These are phyloP conservation scores for Eleginops maclovinus DNA, from an alignment of 2,113 vertebrate species.

Conservation along the genomic window DNA sequence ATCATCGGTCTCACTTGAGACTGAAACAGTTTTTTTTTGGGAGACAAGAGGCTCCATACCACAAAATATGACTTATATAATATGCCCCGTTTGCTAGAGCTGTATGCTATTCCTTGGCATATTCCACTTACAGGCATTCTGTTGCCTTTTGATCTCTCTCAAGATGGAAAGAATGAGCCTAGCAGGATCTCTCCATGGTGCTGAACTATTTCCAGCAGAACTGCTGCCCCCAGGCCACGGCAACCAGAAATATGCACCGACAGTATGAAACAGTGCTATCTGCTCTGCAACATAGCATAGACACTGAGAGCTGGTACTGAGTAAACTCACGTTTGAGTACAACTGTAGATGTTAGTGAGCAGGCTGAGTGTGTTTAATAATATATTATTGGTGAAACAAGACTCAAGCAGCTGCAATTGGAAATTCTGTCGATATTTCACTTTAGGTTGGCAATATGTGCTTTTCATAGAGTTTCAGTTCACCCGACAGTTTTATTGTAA, in stretches of 20 bases:
- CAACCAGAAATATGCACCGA: slow-evolving; percentile 58
- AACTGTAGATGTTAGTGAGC: slow-evolving; percentile 21
- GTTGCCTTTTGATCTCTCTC: slow-evolving; percentile 67
- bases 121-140: slow-evolving; percentile 63
- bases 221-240: slow-evolving; percentile 64
- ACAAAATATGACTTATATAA: slow-evolving; percentile 49
- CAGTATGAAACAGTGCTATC: slow-evolving; percentile 18
- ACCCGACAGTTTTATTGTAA: not conserved
- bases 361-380: not conserved
- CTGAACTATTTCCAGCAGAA: slow-evolving; percentile 76
- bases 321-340: not conserved
- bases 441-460: too few relatives aligned
- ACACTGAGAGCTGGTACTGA: slow-evolving; percentile 3
- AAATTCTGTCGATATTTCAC: not conserved
- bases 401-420: not conserved
- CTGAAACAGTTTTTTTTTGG: slow-evolving; percentile 15
- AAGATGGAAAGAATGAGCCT: slow-evolving; percentile 62
- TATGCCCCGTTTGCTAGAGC: slow-evolving; percentile 31
- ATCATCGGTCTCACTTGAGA: not conserved
- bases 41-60: slow-evolving; percentile 12
- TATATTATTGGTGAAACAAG: not conserved
- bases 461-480: not conserved
- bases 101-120: slow-evolving; percentile 54
- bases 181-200: slow-evolving; percentile 73
- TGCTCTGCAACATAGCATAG: not conserved